Base-by-base conservation (phyloP, 2,888 invertebrate species). In the Amblyjoppa fuscipennis region DNA sequence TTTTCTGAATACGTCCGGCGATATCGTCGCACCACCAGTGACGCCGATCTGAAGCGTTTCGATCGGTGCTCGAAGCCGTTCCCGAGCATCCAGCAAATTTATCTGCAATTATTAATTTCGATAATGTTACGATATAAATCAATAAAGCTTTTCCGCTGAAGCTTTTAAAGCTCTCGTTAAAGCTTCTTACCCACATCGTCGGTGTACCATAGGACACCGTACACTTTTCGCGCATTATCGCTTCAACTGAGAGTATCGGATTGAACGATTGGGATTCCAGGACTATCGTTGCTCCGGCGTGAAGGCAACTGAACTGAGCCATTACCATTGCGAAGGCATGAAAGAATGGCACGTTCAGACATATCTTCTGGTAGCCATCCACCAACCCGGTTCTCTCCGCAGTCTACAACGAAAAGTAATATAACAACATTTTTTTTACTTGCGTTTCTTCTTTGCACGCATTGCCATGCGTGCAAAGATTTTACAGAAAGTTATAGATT, bases 311-410 rank as follows among this genome's bases (percentile, higher is more conserved):
- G 45, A 97, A 89, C 31, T 96, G 94, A 0, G 96, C 96, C 66
- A 96, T 94, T 1, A 96, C 95, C 83, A 96, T 96, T 0, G 98
- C 98, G 92, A 96, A 98, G 51, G 97, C 97, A 93, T 98, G 98
- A 92, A 98, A 98, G 34, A 98, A 95, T 0, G 98, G 98, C 25
- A 97, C 96, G 90, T 97, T 96, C 2, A 96, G 90, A 87, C 96
- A 96, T 81, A 96, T 94, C 83, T 90, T 95, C 20, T 95, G 94
- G 87, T 95, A 94, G 34, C 93, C 95, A 31, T 94, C 92, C 69
- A 94, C 88, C 0, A 95, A 90, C 13, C 94, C 93, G 68, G 94
- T 93, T 83, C 96, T 94, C 49, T 92, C 16, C 1, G 82, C 81
- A 9, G 76, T 83, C 93, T 93, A 56, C 9, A 13, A 61, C n/a